Base-by-base conservation (phyloP, 2,888 invertebrate genomes). In the Eilema griseolum region DNA sequence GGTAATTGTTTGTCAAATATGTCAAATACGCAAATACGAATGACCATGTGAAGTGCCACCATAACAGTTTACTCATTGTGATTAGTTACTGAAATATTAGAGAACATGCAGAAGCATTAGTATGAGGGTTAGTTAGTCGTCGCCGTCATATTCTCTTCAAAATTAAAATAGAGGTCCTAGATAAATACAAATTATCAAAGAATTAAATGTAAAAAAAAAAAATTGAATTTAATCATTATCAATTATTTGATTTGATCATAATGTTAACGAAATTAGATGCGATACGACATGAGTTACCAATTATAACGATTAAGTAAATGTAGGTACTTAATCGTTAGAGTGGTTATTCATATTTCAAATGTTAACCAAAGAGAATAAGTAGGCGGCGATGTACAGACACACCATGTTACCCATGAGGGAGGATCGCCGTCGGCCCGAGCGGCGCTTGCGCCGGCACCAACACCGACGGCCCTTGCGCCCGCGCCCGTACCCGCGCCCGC, bases 391-490 rank as follows among this genome's bases (percentile, higher is more conserved):
- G 83, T 89, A 89, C 81, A 90, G 90, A 95, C 95, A 95, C 94
- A 95, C 95, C 95, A 85, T 93, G 95, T 94, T 94, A 94, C 94
- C 95, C 93, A 94, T 93, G 92, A 92, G 92, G 80, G 90, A 86
- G 89, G 91, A 76, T 79, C 93, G 93, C 86, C 93, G 93, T 73
- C 92, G 92, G 92, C 91, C 92, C 84, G 91, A 85, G 90, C 94
- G 93, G 76, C 93, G 91, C 88, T 89, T 91, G 87, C 93, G 93
- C 82, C 91, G 90, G 89, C 95, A 93, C 91, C 93, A 90, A 81
- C 94, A 93, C 68, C 93, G 91, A 83, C 92, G 92, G 81, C 90
- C 88, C 83, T 84, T 78, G 83, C 92, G 83, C 76, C 86, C 84
- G 85, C 92, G 88, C 89, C 90, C 93, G 91, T 90, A 89, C 93